A percentile compares a stretch with the other conserved stretches of the same genome.
These are phyloP conservation scores for Aphelinus certus DNA, from an alignment of 1,140 invertebrate species.

Conservation along the genomic window DNA sequence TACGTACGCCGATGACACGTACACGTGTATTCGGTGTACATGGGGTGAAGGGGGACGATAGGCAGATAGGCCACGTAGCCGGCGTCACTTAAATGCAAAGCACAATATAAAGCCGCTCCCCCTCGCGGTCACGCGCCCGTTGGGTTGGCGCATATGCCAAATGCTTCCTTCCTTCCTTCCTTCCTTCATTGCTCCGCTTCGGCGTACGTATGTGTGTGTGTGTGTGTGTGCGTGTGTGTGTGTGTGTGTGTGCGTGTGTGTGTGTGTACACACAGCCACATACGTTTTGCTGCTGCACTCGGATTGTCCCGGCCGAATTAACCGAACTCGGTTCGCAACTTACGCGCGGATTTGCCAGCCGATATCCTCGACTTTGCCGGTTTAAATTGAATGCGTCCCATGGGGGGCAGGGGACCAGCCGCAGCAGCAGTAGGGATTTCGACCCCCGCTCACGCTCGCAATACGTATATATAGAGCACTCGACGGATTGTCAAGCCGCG, in stretches of 20 bases:
- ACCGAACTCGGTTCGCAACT: too few species aligned
- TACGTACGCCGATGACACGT: too few species aligned
- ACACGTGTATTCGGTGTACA: too few species aligned
- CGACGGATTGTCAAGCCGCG: too few species aligned
- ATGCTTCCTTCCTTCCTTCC: constrained; percentile 6
- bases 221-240: not conserved
- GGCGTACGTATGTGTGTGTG: not conserved
- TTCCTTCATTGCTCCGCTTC: constrained; percentile 2
- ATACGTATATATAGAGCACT: too few species aligned
- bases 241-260: not conserved
- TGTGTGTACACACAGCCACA: not conserved
- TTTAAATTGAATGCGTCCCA: too few species aligned
- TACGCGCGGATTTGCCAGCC: too few species aligned
- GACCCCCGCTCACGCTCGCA: too few species aligned
- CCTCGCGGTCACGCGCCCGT: not conserved
- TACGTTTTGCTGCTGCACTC: constrained; percentile 11
- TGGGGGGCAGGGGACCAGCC: too few species aligned
- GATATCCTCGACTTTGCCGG: too few species aligned
- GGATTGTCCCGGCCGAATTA: too few species aligned
- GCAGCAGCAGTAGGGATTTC: too few species aligned
- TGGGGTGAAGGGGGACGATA: constrained; percentile 53
- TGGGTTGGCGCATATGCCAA: constrained; percentile 11
- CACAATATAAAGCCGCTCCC: constrained; percentile 43
- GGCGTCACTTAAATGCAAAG: constrained; percentile 65
- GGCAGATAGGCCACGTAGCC: constrained; percentile 63